Evolutionary conservation across 2,888 invertebrate species (phyloP), one percentile per base, ranked within the genome.

Genomic region (Harpagoxenus sublaevis): DNA sequence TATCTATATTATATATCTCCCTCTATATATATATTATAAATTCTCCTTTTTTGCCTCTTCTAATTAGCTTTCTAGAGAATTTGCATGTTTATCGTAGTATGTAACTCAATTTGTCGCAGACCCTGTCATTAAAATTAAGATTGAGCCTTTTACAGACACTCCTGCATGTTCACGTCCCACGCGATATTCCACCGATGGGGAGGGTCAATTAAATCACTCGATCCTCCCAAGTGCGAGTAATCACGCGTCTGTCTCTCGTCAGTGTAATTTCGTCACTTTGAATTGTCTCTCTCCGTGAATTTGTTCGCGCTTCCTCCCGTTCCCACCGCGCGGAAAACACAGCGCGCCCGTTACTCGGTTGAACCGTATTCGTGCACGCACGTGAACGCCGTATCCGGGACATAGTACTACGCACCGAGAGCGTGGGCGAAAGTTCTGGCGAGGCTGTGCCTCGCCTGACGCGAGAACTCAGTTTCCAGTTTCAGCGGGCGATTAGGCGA

Each of bases 351-450:
- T 77, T 86, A 84, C 70, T 51, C 62, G 18, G 62, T 63, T 53
- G 81, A 70, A 82, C 82, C 48, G 45, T 55, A 15, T 42, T n/a
- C 31, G 39, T 48, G 28, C 55, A 71, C 51, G 57, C 74, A 55
- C 55, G 57, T 62, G 71, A 87, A 77, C 31, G 63, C 10, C 65
- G 57, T 83, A 74, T 83, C 31, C 78, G 68, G 86, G 70, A 74
- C 57, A 62, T 73, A 74, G 35, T 77, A 78, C 66, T 78, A 78
- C 62, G 62, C 45, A 60, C 35, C 55, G 35, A 51, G 45, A 71
- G 55, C 35, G 57, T 66, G 42, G 87, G 92, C 89, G 92, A 93
- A 92, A 92, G 92, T 92, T 83, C 87, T 81, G 5, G 23, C 23
- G 23, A 23, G 75, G 74, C 68, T 66, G 83, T 86, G 78, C 88